A percentile compares a stretch with the other conserved stretches of the same genome.
These are phyloP conservation scores for Caenorhabditis briggsae DNA, from an alignment of 1,140 invertebrate genomes.

Conservation along the genomic window DNA sequence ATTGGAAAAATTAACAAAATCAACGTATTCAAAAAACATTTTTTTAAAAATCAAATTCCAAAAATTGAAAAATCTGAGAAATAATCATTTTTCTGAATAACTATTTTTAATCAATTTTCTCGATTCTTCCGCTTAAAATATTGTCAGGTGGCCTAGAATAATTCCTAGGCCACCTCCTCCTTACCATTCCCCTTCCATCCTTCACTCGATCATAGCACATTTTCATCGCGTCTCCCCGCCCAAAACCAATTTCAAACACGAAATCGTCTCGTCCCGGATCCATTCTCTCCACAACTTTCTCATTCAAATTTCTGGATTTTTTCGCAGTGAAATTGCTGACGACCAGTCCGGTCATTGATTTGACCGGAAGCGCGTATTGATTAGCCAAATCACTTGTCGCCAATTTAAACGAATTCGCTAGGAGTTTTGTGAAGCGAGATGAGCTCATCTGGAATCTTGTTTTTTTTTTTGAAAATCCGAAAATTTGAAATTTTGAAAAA, in stretches of 20 bases:
- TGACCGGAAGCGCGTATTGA: conserved; percentile 58
- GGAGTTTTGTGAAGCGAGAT: not conserved
- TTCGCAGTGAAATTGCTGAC: not conserved
- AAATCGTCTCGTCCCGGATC: conserved; percentile 47
- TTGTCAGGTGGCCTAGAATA: no score
- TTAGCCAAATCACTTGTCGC: conserved; percentile 47
- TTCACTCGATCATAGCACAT: conserved; percentile 29
- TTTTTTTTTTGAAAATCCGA: not conserved
- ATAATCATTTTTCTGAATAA: no score
- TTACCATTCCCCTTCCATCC: conserved; percentile 2
- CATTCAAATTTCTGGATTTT: conserved; percentile 12
- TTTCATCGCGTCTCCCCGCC: conserved; percentile 60
- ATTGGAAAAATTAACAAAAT: no score
- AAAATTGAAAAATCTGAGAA: no score
- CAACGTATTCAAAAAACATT: no score
- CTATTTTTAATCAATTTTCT: no score
- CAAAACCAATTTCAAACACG: conserved; percentile 67
- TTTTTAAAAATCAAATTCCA: no score
- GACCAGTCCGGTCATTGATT: conserved; percentile 44
- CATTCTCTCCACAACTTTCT: conserved; percentile 42
- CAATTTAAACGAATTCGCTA: conserved; percentile 46
- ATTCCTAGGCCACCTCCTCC: not conserved
- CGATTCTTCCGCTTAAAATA: no score
- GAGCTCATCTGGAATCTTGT: no score
- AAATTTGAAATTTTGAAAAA: no score